Evolutionary conservation across 2,888 invertebrate genomes (phyloP).

Genomic region (Tubulanus polymorphus): DNA sequence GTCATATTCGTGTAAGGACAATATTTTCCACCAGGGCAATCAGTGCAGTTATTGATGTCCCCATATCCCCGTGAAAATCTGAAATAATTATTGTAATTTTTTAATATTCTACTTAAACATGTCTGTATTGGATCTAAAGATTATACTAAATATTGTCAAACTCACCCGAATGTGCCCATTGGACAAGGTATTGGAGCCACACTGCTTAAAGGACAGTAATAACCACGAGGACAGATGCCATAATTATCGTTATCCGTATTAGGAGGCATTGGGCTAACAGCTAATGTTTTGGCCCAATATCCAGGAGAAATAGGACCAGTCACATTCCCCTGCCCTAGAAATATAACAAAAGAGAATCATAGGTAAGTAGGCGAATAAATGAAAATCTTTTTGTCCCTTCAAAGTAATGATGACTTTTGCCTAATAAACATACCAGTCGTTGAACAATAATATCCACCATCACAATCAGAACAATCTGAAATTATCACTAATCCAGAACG

Average conservation of each 20-base stretch:
- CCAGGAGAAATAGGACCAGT: constrained; percentile 39
- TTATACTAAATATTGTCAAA: background rate
- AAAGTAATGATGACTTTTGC: too few relatives aligned
- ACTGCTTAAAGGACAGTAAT: constrained; percentile 39
- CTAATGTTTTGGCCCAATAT: constrained; percentile 32
- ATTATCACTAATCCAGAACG: constrained; percentile 26
- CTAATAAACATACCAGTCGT: constrained; percentile 24
- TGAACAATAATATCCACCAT: constrained; percentile 36
- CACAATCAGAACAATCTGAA: constrained; percentile 31
- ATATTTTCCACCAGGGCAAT: constrained; percentile 38
- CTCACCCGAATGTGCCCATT: constrained; percentile 43
- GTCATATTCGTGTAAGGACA: constrained; percentile 44
- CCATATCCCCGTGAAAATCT: constrained; percentile 25
- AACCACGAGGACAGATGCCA: constrained; percentile 45
- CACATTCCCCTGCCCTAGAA: constrained; percentile 32
- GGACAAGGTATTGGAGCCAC: constrained; percentile 36
- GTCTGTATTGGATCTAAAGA: background rate
- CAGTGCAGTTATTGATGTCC: constrained; percentile 23
- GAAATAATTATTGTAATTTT: constrained; percentile 1
- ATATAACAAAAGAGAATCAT: constrained; percentile 1
- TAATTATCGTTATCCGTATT: constrained; percentile 29
- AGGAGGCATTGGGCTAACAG: constrained; percentile 29
- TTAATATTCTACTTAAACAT: background rate
- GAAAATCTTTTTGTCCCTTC: too few relatives aligned
- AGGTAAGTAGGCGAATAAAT: too few relatives aligned